Percentiles rank a stretch among this genome's conserved stretches.
Evolutionary conservation across 2,113 vertebrate species (phyloP).

Genomic region (Triplophysa dalaica): DNA sequence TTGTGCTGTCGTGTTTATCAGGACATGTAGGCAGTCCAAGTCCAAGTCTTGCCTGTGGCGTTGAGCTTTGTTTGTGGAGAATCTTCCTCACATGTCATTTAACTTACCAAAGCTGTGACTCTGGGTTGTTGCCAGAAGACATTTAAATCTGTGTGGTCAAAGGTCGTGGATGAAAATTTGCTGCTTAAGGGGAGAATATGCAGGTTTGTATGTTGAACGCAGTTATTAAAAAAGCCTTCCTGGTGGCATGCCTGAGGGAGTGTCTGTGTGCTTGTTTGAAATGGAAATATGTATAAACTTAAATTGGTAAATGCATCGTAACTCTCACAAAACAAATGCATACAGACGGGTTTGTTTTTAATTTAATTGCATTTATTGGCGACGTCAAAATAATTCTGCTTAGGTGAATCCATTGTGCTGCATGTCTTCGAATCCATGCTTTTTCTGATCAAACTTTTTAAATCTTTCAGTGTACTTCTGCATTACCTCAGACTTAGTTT

Average conservation of each 20-base stretch:
- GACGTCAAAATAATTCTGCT: neutral
- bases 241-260: constrained; percentile 63
- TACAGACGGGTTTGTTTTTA: neutral
- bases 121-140: constrained; percentile 73
- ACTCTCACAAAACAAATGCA: neutral
- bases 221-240: constrained; percentile 71
- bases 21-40: constrained; percentile 57
- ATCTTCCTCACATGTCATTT: constrained; percentile 69
- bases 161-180: constrained; percentile 75
- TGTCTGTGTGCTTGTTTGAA: constrained; percentile 45
- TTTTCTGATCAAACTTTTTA: constrained; percentile 27
- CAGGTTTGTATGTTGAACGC: constrained; percentile 62
- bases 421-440: neutral
- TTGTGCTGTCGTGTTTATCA: neutral
- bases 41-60: constrained; percentile 70
- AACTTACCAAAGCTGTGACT: constrained; percentile 71
- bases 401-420: constrained; percentile 2
- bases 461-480: constrained; percentile 17
- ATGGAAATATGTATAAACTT: constrained; percentile 37
- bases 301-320: neutral
- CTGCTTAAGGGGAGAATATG: constrained; percentile 66
- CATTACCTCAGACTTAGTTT: constrained; percentile 2
- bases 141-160: constrained; percentile 73
- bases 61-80: constrained; percentile 66
- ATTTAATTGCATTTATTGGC: neutral